phyloP scores from a whole-genome alignment of 2,113 vertebrate species.

The Gambusia affinis region DNA sequence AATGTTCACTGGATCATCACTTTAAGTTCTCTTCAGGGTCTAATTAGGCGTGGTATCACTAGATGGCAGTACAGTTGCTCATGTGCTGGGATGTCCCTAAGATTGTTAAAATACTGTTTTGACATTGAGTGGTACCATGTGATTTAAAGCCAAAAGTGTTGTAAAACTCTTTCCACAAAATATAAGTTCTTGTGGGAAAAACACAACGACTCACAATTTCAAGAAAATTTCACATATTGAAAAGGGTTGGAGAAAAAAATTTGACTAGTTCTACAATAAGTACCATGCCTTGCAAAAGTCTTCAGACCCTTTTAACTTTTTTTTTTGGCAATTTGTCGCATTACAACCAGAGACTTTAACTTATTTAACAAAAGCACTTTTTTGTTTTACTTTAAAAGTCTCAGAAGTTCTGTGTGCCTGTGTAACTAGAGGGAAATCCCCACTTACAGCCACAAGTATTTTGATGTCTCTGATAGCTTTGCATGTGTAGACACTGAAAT shows the following conservation, averaged over 20 bases:
- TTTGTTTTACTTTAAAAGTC: too few relatives aligned
- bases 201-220: too few relatives aligned
- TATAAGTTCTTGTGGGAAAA: too few relatives aligned
- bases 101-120: not conserved
- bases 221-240: not conserved
- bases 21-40: not conserved
- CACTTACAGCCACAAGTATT: too few relatives aligned
- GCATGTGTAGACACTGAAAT: too few relatives aligned
- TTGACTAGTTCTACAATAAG: not conserved
- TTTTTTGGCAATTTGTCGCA: not conserved
- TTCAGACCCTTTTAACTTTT: not conserved
- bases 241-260: not conserved
- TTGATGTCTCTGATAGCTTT: too few relatives aligned
- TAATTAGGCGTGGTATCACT: conserved; percentile 32
- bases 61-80: conserved; percentile 55
- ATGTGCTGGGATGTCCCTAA: not conserved
- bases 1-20: not conserved
- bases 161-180: not conserved
- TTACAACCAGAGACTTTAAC: not conserved
- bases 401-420: too few relatives aligned
- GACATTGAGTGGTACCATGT: not conserved
- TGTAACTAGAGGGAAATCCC: too few relatives aligned
- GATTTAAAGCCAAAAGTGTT: not conserved
- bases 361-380: too few relatives aligned
- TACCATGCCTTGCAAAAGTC: too few relatives aligned